Evolutionary conservation across 2,113 vertebrate genomes (phyloP).

Genomic region (Nyctereutes procyonoides): DNA sequence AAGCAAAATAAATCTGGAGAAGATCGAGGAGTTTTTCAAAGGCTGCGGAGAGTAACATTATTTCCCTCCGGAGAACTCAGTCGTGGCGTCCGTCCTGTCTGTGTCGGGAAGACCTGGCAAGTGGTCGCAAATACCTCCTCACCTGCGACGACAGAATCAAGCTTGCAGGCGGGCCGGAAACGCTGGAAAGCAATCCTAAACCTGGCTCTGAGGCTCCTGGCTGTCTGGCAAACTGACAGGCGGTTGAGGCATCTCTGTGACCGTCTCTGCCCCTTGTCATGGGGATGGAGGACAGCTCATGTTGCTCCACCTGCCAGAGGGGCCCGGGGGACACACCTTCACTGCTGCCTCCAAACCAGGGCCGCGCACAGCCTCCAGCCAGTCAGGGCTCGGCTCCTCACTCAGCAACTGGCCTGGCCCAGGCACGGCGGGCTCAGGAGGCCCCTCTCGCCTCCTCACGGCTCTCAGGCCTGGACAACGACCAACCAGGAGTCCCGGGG

Average conservation of each 20-base stretch:
- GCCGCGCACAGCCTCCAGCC: rapidly evolving
- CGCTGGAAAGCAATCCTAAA: conserved; percentile 69
- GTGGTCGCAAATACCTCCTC: conserved; percentile 82
- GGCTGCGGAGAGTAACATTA: conserved; percentile 78
- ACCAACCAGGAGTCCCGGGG: background rate
- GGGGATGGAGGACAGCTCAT: background rate
- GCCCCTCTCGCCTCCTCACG: background rate
- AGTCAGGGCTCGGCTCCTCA: background rate
- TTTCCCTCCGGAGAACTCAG: conserved; percentile 78
- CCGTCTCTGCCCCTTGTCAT: conserved; percentile 16
- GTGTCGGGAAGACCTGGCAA: conserved; percentile 81
- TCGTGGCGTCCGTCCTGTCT: conserved; percentile 67
- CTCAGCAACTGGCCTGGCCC: background rate
- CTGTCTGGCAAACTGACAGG: conserved; percentile 52
- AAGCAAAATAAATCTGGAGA: conserved; percentile 65
- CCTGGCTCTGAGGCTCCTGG: conserved; percentile 57
- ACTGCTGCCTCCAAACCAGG: background rate
- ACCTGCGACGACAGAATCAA: conserved; percentile 84
- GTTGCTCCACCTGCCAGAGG: background rate
- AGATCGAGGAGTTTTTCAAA: conserved; percentile 80
- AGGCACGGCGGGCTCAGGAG: background rate
- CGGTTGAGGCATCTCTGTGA: conserved; percentile 44
- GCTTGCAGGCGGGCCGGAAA: conserved; percentile 29
- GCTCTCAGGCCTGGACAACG: background rate
- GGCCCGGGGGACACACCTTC: background rate